Evolutionary conservation across 1,140 invertebrate genomes (phyloP).

Genomic region (Drosophila lacertosa): DNA sequence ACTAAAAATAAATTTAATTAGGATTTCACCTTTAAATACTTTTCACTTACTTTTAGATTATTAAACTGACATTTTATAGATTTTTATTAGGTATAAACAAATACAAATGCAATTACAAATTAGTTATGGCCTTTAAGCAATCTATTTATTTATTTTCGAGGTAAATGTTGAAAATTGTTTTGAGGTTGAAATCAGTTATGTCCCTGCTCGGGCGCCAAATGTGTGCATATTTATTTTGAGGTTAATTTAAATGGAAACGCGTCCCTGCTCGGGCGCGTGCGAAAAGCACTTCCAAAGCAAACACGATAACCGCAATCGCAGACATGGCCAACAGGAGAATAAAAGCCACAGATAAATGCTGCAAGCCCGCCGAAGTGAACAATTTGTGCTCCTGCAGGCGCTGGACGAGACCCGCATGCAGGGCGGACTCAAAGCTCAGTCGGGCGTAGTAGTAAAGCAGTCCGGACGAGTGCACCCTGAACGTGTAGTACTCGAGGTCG

Average conservation of each 20-base stretch:
- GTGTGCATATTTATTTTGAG: neutral
- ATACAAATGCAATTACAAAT: no score
- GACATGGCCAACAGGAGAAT: slow-evolving; percentile 56
- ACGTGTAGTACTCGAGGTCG: slow-evolving; percentile 66
- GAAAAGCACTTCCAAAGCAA: slow-evolving; percentile 44
- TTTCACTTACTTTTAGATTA: no score
- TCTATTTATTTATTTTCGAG: neutral
- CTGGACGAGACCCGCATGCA: slow-evolving; percentile 60
- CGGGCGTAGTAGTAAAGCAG: slow-evolving; percentile 64
- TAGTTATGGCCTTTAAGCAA: no score
- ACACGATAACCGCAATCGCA: slow-evolving; percentile 27
- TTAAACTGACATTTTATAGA: no score
- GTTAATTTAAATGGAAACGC: slow-evolving; percentile 1
- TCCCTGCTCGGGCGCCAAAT: neutral
- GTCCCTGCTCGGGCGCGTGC: neutral
- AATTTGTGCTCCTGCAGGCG: slow-evolving; percentile 48
- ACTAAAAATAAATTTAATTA: neutral
- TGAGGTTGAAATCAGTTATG: neutral
- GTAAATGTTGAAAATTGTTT: neutral
- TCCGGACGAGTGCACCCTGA: slow-evolving; percentile 65
- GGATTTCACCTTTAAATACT: no score
- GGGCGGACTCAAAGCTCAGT: slow-evolving; percentile 62
- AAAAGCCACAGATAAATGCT: slow-evolving; percentile 63
- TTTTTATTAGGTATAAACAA: no score
- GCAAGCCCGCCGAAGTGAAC: slow-evolving; percentile 58